phyloP scores from a whole-genome alignment of 2,888 invertebrate genomes.

The Rapana venosa region DNA sequence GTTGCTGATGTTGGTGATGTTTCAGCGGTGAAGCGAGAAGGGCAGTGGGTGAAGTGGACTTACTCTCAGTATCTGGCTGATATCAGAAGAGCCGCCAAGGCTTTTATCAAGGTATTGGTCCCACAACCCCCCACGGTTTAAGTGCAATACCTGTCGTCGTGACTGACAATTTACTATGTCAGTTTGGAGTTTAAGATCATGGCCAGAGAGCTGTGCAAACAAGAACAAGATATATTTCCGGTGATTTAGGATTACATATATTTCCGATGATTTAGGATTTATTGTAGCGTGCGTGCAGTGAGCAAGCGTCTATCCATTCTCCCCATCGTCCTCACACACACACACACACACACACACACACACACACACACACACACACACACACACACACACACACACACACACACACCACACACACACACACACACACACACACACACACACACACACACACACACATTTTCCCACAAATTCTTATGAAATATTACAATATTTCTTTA shows the following conservation, averaged over 20 bases:
- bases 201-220: too few relatives aligned
- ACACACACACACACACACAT: background rate
- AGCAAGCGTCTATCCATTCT: background rate
- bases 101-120: constrained; percentile 63
- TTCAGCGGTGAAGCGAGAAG: constrained; percentile 67
- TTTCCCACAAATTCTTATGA: too few relatives aligned
- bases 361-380: background rate
- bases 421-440: background rate
- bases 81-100: constrained; percentile 89
- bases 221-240: too few relatives aligned
- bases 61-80: constrained; percentile 85
- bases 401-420: constrained; percentile 1
- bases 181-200: too few relatives aligned
- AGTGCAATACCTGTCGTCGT: too few relatives aligned
- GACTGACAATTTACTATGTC: too few relatives aligned
- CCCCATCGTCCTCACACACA: background rate
- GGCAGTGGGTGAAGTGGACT: constrained; percentile 70
- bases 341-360: background rate
- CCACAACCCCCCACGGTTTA: background rate
- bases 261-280: too few relatives aligned
- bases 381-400: background rate
- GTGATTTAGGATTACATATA: too few relatives aligned
- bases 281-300: too few relatives aligned
- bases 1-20: background rate
- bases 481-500: too few relatives aligned